A percentile compares a stretch with the other conserved stretches of the same genome.
These are phyloP conservation scores for Charaxes varanes DNA, from an alignment of 1,140 invertebrate species.

Conservation along the genomic window DNA sequence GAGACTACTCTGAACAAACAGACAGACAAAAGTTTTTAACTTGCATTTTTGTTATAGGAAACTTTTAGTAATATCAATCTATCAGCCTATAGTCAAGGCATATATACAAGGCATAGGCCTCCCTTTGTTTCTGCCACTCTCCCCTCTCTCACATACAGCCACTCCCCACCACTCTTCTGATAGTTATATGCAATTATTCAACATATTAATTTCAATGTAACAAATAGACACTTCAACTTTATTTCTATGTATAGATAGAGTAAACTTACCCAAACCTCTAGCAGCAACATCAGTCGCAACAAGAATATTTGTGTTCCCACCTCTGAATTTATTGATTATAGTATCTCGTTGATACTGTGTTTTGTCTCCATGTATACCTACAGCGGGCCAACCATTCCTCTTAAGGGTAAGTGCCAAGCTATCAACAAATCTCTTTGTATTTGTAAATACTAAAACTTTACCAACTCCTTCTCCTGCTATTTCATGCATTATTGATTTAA, in stretches of 20 bases:
- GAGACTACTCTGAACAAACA: no score
- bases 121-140: no score
- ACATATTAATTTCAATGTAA: no score
- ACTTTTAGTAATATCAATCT: no score
- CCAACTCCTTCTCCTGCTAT: slow-evolving; percentile 81
- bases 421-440: slow-evolving; percentile 91
- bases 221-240: slow-evolving; percentile 1
- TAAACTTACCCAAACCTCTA: slow-evolving; percentile 80
- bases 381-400: slow-evolving; percentile 79
- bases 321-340: slow-evolving; percentile 53
- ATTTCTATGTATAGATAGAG: not conserved
- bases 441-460: slow-evolving; percentile 89
- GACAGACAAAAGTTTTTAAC: no score
- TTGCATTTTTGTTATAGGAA: no score
- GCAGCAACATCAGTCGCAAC: slow-evolving; percentile 89
- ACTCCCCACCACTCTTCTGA: no score
- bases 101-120: no score
- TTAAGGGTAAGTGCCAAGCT: slow-evolving; percentile 78
- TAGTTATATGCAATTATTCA: no score
- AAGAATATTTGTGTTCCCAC: slow-evolving; percentile 69
- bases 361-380: slow-evolving; percentile 85
- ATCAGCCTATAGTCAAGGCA: no score
- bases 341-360: slow-evolving; percentile 81
- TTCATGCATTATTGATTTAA: slow-evolving; percentile 82
- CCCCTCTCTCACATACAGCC: no score